A percentile compares a stretch with the other conserved stretches of the same genome.
phyloP scores from a whole-genome alignment of 2,113 vertebrate genomes.

The Channa argus region DNA sequence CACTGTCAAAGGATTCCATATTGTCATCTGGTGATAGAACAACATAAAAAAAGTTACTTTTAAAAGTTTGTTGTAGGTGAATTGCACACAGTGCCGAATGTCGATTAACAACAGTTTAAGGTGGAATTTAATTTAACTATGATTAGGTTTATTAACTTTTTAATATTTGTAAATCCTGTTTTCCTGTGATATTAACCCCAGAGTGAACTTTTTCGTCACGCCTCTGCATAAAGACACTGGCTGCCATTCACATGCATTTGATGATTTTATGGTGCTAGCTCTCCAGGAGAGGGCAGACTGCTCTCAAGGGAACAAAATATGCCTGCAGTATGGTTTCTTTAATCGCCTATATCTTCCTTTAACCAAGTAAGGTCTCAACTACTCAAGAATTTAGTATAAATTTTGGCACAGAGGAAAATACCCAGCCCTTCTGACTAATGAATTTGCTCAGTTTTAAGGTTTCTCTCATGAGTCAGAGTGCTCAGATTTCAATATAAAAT shows the following conservation, averaged over 20 bases:
- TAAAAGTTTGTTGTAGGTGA: neutral
- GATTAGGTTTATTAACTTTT: too few species aligned
- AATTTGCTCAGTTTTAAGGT: neutral
- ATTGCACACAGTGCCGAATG: too few species aligned
- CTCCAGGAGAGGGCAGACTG: conserved; percentile 74
- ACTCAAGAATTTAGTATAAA: neutral
- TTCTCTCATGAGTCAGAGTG: neutral
- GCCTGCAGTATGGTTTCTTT: conserved; percentile 6
- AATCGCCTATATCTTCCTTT: conserved; percentile 6
- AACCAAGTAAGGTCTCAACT: neutral
- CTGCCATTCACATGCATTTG: neutral
- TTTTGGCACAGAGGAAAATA: neutral
- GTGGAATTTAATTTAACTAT: too few species aligned
- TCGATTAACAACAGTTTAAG: too few species aligned
- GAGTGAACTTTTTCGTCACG: too few species aligned
- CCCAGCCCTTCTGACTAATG: neutral
- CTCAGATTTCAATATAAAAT: neutral
- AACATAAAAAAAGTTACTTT: neutral
- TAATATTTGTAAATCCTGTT: neutral
- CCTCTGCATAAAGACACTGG: neutral
- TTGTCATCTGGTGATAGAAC: conserved; percentile 85
- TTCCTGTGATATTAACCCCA: too few species aligned
- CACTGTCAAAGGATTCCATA: conserved; percentile 94
- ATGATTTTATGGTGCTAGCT: conserved; percentile 28
- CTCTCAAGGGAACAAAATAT: conserved; percentile 42